Conservation (phyloP, 2,888 invertebrate species). For the Blastobasis lacticolella region DNA sequence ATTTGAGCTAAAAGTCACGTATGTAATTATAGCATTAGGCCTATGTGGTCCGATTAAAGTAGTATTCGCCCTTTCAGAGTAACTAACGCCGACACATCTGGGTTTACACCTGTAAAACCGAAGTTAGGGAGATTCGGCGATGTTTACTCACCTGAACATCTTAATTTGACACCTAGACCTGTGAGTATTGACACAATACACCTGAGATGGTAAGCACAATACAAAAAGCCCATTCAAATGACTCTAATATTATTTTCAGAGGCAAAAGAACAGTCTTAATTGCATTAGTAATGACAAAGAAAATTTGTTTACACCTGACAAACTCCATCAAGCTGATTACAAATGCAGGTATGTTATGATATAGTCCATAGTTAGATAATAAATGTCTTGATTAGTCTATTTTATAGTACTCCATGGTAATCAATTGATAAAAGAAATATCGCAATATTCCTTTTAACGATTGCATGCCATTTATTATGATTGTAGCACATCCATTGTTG, state of each 20-base stretch:
- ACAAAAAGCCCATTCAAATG: not conserved
- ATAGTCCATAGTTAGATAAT: not conserved
- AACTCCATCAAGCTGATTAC: conserved; percentile 34
- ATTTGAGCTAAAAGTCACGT: not conserved
- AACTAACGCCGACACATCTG: conserved; percentile 32
- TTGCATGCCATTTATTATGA: too few relatives aligned
- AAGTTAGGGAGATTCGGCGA: conserved; percentile 58
- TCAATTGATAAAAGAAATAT: too few relatives aligned
- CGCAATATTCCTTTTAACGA: too few relatives aligned
- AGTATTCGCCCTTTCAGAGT: conserved; percentile 26
- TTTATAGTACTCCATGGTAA: not conserved
- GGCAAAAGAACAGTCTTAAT: conserved; percentile 28
- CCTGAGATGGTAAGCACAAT: too few relatives aligned
- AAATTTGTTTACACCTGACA: conserved; percentile 44
- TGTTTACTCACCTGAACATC: conserved; percentile 66
- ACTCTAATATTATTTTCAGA: conserved; percentile 23
- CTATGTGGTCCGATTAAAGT: not conserved
- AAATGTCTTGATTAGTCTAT: conserved; percentile 2
- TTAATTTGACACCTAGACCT: conserved; percentile 58
- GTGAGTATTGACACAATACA: conserved; percentile 36
- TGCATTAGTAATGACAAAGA: conserved; percentile 41
- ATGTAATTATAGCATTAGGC: too few relatives aligned
- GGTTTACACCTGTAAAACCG: conserved; percentile 49
- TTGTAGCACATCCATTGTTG: not conserved
- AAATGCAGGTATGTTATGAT: conserved; percentile 47